A percentile compares a stretch with the other conserved stretches of the same genome.
Conservation (phyloP, 2,113 vertebrate genomes). For the Rhea americana region DNA sequence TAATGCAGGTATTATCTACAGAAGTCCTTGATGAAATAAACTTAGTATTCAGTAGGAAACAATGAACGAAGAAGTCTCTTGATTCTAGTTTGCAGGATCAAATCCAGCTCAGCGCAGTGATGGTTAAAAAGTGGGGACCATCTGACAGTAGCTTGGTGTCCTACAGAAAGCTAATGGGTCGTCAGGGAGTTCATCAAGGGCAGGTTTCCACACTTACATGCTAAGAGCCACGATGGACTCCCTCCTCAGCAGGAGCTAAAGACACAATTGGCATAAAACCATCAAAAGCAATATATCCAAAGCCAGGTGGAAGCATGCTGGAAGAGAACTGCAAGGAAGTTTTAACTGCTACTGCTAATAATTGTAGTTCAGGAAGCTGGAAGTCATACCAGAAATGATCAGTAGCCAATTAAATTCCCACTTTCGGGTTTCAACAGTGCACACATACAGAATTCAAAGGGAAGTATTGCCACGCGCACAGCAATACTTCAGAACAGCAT, state of each 20-base stretch:
- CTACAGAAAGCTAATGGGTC: not conserved
- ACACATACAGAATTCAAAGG: not conserved
- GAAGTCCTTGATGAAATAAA: constrained; percentile 31
- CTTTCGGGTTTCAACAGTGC: not conserved
- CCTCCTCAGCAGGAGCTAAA: not conserved
- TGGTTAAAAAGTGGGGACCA: not conserved
- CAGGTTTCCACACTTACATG: rapidly evolving
- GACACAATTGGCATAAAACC: not conserved
- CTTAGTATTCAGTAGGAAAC: not conserved
- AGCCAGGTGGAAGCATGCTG: not conserved
- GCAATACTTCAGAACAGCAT: not conserved
- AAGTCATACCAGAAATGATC: not conserved
- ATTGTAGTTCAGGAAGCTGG: not conserved
- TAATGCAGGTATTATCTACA: constrained; percentile 31
- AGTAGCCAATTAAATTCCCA: not conserved
- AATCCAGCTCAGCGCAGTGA: not conserved
- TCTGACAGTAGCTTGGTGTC: not conserved
- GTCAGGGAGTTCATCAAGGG: not conserved
- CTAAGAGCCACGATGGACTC: not conserved
- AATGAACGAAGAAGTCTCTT: not conserved
- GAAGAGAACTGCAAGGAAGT: not conserved
- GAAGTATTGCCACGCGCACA: not conserved
- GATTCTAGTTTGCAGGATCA: not conserved
- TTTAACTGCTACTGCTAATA: not conserved
- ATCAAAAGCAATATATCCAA: not conserved